These are phyloP conservation scores for Tachycineta bicolor DNA, from an alignment of 2,113 vertebrate genomes.

Conservation along the genomic window DNA sequence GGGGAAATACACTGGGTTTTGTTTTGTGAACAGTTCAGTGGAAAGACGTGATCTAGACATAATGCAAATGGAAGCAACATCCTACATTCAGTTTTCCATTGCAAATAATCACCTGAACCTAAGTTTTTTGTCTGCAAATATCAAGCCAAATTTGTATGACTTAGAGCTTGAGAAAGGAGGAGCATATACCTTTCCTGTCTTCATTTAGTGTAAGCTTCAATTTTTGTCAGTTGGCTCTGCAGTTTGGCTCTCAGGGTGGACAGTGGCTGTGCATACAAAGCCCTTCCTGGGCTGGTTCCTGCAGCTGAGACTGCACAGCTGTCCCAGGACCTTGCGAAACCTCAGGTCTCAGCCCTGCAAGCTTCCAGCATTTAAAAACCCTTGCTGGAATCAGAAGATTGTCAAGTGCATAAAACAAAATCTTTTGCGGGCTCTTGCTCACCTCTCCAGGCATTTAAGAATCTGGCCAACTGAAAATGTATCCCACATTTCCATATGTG, in stretches of 20 bases:
- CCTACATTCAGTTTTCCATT: not conserved
- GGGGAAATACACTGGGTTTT: not conserved
- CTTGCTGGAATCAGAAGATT: not conserved
- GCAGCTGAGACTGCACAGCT: not conserved
- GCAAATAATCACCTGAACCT: not conserved
- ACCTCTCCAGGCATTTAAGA: not conserved
- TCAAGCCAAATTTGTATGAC: not conserved
- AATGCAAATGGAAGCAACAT: not conserved
- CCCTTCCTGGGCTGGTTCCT: not conserved
- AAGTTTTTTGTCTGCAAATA: not conserved
- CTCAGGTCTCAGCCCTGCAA: not conserved
- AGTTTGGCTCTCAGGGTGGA: not conserved
- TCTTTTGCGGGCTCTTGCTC: not conserved
- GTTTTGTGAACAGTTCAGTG: not conserved
- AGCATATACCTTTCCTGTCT: not conserved
- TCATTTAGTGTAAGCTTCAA: not conserved
- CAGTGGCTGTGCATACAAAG: not conserved
- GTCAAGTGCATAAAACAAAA: not conserved
- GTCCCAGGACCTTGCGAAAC: not conserved
- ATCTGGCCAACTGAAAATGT: not conserved
- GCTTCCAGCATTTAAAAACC: not conserved
- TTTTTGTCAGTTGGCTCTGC: not conserved
- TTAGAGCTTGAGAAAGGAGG: not conserved
- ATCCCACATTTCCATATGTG: conserved; percentile 7
- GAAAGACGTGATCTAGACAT: not conserved